phyloP scores from a whole-genome alignment of 2,113 vertebrate species.

The Mobula birostris region DNA sequence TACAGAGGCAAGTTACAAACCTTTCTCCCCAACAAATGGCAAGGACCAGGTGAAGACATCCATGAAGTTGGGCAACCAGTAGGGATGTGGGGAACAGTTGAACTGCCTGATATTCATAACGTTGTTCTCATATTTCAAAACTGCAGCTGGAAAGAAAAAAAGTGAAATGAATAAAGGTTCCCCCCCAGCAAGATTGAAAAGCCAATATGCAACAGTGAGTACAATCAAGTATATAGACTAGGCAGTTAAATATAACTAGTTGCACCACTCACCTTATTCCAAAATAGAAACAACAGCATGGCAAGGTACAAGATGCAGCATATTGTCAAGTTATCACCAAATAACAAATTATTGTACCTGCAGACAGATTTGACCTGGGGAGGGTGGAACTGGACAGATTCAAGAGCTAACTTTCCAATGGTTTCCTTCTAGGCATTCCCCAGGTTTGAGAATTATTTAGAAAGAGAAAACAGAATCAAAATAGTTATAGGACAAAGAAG shows the following conservation, averaged over 20 bases:
- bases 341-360: background rate
- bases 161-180: background rate
- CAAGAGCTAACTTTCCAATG: background rate
- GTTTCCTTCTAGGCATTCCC: background rate
- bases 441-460: too few relatives aligned
- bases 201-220: background rate
- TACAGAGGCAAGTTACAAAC: slow-evolving; percentile 48
- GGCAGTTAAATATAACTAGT: background rate
- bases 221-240: background rate
- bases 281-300: background rate
- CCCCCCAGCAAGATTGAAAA: too few relatives aligned
- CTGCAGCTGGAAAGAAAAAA: slow-evolving; percentile 67
- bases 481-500: too few relatives aligned
- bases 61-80: slow-evolving; percentile 99
- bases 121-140: slow-evolving; percentile 98
- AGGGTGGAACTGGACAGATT: background rate
- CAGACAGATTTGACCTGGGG: background rate
- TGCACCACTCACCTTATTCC: background rate
- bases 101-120: slow-evolving; percentile 98
- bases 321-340: background rate
- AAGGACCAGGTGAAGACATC: slow-evolving; percentile 98
- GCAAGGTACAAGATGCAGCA: background rate
- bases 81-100: slow-evolving; percentile 95
- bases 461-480: too few relatives aligned
- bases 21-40: slow-evolving; percentile 93